Evolutionary conservation across 2,797 vertebrate genomes (phyloP).

Genomic region (Enoplosus armatus): DNA sequence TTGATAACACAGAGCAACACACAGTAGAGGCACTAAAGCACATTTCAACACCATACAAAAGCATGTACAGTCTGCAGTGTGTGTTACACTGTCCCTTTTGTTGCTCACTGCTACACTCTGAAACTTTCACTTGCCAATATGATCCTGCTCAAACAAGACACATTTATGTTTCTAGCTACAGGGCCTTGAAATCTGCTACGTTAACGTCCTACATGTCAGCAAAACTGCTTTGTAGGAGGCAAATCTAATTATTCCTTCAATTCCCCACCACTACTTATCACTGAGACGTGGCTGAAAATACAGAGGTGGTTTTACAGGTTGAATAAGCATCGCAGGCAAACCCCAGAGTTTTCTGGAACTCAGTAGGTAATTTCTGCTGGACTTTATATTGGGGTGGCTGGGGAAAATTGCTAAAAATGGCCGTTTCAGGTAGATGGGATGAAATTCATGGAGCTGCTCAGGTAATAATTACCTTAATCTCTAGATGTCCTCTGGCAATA

Average conservation of each 20-base stretch:
- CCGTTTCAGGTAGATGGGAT: slow-evolving; percentile 52
- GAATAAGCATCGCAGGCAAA: slow-evolving; percentile 28
- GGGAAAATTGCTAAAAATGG: slow-evolving; percentile 59
- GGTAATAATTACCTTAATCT: slow-evolving; percentile 75
- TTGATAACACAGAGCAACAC: slow-evolving; percentile 25
- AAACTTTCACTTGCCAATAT: slow-evolving; percentile 15
- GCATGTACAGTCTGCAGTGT: not conserved
- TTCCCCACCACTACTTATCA: slow-evolving; percentile 41
- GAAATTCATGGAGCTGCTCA: slow-evolving; percentile 54
- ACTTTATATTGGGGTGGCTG: slow-evolving; percentile 39
- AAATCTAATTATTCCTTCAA: slow-evolving; percentile 60
- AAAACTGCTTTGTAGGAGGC: slow-evolving; percentile 36
- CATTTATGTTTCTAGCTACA: slow-evolving; percentile 20
- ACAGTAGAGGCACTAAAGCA: not conserved
- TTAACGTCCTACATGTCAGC: slow-evolving; percentile 40
- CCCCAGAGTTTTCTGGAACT: slow-evolving; percentile 40
- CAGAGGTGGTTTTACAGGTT: slow-evolving; percentile 29
- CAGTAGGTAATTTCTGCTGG: slow-evolving; percentile 53
- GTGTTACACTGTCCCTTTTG: not conserved
- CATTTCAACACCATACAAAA: slow-evolving; percentile 13
- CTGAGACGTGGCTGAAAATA: slow-evolving; percentile 41
- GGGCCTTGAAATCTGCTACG: slow-evolving; percentile 22
- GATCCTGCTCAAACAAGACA: slow-evolving; percentile 32
- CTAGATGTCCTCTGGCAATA: slow-evolving; percentile 68
- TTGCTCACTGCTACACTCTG: not conserved